Conservation (phyloP, 2,113 vertebrate genomes). For the Lontra canadensis region DNA sequence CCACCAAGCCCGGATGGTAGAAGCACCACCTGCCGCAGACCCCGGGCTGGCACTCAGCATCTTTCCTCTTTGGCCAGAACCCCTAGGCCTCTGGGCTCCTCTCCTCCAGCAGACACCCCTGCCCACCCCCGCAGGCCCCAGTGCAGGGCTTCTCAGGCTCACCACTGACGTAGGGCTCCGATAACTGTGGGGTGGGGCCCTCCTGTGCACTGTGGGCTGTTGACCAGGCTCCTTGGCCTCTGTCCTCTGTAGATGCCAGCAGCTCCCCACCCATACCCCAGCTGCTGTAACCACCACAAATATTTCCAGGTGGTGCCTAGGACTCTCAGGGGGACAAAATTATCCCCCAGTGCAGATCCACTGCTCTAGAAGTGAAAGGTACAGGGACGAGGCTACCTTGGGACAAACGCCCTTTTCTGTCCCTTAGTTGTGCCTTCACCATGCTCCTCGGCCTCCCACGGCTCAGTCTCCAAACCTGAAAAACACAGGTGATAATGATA, state of each 20-base stretch:
- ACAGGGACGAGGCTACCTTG: background rate
- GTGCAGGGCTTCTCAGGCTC: accelerated
- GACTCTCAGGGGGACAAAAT: background rate
- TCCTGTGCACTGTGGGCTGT: accelerated
- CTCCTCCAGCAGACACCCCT: accelerated
- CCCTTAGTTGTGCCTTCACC: background rate
- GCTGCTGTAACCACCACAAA: background rate
- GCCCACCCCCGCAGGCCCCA: background rate
- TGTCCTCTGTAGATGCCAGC: no score
- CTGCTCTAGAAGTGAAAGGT: no score
- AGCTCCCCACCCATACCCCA: no score
- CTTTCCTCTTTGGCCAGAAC: background rate
- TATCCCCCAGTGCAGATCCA: no score
- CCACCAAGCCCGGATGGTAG: accelerated
- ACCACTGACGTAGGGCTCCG: accelerated
- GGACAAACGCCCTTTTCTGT: background rate
- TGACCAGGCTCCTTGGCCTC: background rate
- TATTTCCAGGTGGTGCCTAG: background rate
- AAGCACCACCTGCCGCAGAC: background rate
- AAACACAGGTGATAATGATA: accelerated
- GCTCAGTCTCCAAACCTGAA: background rate
- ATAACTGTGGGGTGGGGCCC: background rate
- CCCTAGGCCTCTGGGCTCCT: background rate
- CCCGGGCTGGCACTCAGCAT: accelerated
- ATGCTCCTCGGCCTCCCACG: background rate